phyloP scores from a whole-genome alignment of 2,888 invertebrate genomes.

The Amitus sp. region DNA sequence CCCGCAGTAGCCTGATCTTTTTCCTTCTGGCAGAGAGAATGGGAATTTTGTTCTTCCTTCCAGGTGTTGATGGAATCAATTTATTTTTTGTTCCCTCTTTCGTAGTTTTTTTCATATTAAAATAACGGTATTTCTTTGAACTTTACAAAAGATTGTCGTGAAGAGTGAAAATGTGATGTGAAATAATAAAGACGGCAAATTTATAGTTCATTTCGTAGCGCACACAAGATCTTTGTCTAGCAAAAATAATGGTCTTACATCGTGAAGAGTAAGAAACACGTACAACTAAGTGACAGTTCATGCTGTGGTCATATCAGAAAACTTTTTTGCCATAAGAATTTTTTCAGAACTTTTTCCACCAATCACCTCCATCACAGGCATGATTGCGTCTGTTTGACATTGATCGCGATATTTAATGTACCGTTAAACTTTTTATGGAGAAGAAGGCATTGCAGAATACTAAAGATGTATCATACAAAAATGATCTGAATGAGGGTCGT shows the following conservation, averaged over 20 bases:
- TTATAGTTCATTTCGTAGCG: conserved; percentile 31
- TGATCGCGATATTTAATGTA: conserved; percentile 55
- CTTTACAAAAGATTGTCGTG: conserved; percentile 4
- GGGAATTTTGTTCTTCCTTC: too few relatives aligned
- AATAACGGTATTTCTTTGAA: conserved; percentile 11
- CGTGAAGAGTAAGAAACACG: conserved; percentile 58
- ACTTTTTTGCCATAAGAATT: conserved; percentile 58
- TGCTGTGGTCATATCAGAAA: conserved; percentile 60
- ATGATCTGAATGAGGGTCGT: too few relatives aligned
- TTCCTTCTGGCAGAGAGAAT: conserved; percentile 14
- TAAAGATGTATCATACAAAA: too few relatives aligned
- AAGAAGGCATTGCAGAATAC: conserved; percentile 50
- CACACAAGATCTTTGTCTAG: conserved; percentile 42
- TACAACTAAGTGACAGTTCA: conserved; percentile 64
- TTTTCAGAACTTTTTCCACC: conserved; percentile 44
- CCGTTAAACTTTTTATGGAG: conserved; percentile 40
- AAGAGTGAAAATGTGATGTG: conserved; percentile 3
- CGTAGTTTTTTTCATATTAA: neutral
- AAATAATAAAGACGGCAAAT: conserved; percentile 18
- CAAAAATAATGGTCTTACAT: conserved; percentile 51
- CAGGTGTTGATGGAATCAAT: too few relatives aligned
- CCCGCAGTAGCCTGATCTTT: too few relatives aligned
- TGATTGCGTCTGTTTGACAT: conserved; percentile 44
- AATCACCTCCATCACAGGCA: conserved; percentile 38
- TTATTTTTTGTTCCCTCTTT: neutral